Conservation (phyloP, 2,888 invertebrate genomes). For the Xestobium rufovillosum region DNA sequence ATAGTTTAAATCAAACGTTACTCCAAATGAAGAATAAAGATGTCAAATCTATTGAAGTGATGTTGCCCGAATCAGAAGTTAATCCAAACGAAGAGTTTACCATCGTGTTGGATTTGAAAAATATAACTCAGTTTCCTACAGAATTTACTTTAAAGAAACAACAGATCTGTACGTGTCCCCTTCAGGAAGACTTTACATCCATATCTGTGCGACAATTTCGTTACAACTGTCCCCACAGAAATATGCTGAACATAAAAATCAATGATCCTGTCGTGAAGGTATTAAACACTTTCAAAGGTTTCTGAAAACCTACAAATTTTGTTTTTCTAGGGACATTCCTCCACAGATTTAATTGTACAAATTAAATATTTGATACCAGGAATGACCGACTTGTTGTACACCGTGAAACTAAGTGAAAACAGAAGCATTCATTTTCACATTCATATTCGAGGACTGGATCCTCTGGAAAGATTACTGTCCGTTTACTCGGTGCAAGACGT, state of each 20-base stretch:
- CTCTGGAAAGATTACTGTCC: slow-evolving; percentile 23
- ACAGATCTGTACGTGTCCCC: slow-evolving; percentile 36
- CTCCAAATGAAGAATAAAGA: slow-evolving; percentile 26
- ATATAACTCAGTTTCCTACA: slow-evolving; percentile 29
- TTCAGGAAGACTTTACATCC: slow-evolving; percentile 25
- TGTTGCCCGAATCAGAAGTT: slow-evolving; percentile 33
- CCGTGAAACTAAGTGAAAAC: slow-evolving; percentile 34
- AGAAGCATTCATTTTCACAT: slow-evolving; percentile 35
- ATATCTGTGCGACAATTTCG: slow-evolving; percentile 30
- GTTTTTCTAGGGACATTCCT: slow-evolving; percentile 26
- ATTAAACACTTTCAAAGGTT: too few relatives aligned
- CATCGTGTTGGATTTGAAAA: slow-evolving; percentile 33
- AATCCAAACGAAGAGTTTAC: slow-evolving; percentile 27
- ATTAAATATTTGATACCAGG: slow-evolving; percentile 34
- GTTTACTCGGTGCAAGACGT: slow-evolving; percentile 20
- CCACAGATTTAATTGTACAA: slow-evolving; percentile 31
- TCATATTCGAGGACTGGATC: slow-evolving; percentile 26
- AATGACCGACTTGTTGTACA: slow-evolving; percentile 35
- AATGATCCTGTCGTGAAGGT: neutral
- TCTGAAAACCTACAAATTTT: too few relatives aligned
- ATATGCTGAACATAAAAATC: slow-evolving; percentile 32
- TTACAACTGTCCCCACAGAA: slow-evolving; percentile 38
- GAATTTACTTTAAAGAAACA: slow-evolving; percentile 32
- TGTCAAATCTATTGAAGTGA: slow-evolving; percentile 26
- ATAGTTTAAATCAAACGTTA: slow-evolving; percentile 34